Base-by-base conservation (phyloP, 2,797 vertebrate genomes). In the Pteropus rufus region DNA sequence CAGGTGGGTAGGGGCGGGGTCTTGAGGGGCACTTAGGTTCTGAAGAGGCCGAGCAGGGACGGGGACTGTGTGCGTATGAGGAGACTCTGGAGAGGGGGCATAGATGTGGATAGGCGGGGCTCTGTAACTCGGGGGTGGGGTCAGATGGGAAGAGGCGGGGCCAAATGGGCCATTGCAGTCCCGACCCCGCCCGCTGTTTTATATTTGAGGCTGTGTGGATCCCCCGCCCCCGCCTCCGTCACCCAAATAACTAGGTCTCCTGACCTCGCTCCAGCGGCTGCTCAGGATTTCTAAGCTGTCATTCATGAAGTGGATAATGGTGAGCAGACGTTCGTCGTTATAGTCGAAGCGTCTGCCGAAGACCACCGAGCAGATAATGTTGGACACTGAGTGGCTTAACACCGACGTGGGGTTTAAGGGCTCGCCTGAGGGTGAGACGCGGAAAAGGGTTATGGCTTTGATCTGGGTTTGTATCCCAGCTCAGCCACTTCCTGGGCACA, bases 341-440 rank as follows among this genome's bases (percentile, higher is more conserved):
- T 99, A 99, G 46, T 99, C 98, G 31, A 99, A 99, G 67, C 99
- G 98, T 97, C 98, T 98, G 18, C 99, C 99, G 9, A 99, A 99
- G 92, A 99, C 3, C 1, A 99, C 93, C 0, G 98, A 99, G 62
- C 98, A 98, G 94, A 99, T 99, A 31, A 99, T 75, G 86, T 99
- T 99, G 94, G 98, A 95, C 67, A 99, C 91, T 0, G 98, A 96
- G 15, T 96, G 98, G 89, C 97, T 98, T 73, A 99, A 36, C 39
- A 87, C 97, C 93, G 97, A 98, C 2, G 98, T 98, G 44, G 99
- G 99, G 83, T 99, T 98, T 92, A 99, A 99, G 58, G 99, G 98
- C 86, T 73, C 75, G 44, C 98, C 99, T 99, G 97, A 44, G 23
- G 91, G 18, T 4, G n/a, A 52, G 58, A 31, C 56, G 12, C 0